Evolutionary conservation across 2,797 vertebrate species (phyloP).

Genomic region (Neopelma chrysocephalum): DNA sequence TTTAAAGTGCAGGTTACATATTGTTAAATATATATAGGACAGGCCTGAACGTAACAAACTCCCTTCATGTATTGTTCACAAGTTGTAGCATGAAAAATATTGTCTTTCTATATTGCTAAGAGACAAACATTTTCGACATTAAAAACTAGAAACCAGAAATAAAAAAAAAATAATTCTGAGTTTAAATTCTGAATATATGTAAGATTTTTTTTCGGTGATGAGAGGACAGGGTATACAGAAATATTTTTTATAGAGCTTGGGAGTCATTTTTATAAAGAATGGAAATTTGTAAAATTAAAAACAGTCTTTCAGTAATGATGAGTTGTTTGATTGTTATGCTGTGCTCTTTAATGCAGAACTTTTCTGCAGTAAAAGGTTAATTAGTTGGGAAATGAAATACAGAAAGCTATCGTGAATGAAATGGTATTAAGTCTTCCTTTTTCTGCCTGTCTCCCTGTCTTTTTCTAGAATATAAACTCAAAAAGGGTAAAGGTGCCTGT

Average conservation of each 20-base stretch:
- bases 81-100: neutral
- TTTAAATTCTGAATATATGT: neutral
- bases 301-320: neutral
- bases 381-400: conserved; percentile 61
- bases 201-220: neutral
- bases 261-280: neutral
- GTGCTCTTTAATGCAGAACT: conserved; percentile 21
- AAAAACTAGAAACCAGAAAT: neutral
- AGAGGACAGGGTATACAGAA: neutral
- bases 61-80: neutral
- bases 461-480: neutral
- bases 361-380: conserved; percentile 66
- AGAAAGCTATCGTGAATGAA: conserved; percentile 43
- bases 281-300: conserved; percentile 7
- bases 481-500: conserved; percentile 14
- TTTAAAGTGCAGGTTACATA: neutral
- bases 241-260: neutral
- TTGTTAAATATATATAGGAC: neutral
- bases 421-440: neutral
- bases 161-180: neutral
- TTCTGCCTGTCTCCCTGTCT: neutral
- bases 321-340: conserved; percentile 43
- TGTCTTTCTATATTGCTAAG: neutral
- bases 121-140: neutral
- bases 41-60: neutral